A percentile compares a stretch with the other conserved stretches of the same genome.
These are phyloP conservation scores for Agrypnia vestita DNA, from an alignment of 1,140 invertebrate genomes.

Conservation along the genomic window DNA sequence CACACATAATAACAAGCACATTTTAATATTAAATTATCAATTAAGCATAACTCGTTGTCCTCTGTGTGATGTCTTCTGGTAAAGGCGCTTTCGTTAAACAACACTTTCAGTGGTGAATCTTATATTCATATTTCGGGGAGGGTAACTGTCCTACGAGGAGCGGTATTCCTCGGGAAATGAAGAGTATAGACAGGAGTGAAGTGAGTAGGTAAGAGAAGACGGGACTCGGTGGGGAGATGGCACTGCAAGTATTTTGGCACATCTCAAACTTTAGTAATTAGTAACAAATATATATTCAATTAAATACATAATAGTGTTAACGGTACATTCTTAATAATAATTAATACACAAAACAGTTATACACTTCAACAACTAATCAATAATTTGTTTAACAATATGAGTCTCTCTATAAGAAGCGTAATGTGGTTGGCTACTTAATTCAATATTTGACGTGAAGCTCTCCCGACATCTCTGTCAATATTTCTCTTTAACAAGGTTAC, in stretches of 20 bases:
- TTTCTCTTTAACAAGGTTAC: not conserved
- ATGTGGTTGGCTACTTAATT: slow-evolving; percentile 57
- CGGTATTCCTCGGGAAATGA: too few species aligned
- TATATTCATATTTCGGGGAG: too few species aligned
- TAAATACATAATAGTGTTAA: slow-evolving; percentile 37
- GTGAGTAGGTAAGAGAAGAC: not conserved
- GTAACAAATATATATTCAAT: slow-evolving; percentile 47
- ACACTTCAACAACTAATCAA: slow-evolving; percentile 45
- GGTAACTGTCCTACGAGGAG: too few species aligned
- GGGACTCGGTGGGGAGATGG: slow-evolving; percentile 22
- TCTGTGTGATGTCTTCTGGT: slow-evolving; percentile 30
- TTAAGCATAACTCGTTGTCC: slow-evolving; percentile 42
- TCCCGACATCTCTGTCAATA: not conserved
- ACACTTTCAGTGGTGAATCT: too few species aligned
- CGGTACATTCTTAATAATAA: slow-evolving; percentile 39
- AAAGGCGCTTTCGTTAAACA: slow-evolving; percentile 23
- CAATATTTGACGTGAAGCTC: slow-evolving; percentile 32
- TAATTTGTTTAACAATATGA: slow-evolving; percentile 58
- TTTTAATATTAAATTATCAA: slow-evolving; percentile 37
- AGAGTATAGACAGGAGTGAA: not conserved
- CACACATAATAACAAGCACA: slow-evolving; percentile 39
- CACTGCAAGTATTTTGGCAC: slow-evolving; percentile 54
- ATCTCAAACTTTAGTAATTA: slow-evolving; percentile 45
- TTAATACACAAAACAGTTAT: slow-evolving; percentile 41
- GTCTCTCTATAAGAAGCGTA: slow-evolving; percentile 61